Evolutionary conservation across 2,888 invertebrate genomes (phyloP).

Genomic region (Caenorhabditis sp.): DNA sequence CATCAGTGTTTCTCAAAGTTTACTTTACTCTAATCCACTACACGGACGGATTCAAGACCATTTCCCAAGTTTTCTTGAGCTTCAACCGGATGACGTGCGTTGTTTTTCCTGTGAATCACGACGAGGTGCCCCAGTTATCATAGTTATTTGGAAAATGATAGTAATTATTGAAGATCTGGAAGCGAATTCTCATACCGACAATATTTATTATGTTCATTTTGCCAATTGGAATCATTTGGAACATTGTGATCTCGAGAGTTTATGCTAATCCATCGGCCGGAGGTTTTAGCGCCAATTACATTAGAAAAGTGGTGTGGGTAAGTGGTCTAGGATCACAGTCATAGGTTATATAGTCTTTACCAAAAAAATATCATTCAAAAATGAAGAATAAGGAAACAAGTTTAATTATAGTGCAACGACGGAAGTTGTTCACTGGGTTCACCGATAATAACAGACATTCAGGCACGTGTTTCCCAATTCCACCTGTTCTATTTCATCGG

Average conservation of each 20-base stretch:
- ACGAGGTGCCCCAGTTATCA: neutral
- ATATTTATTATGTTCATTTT: conserved; percentile 9
- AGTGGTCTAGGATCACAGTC: no score
- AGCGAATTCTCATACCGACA: neutral
- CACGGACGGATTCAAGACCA: conserved; percentile 23
- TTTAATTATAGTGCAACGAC: no score
- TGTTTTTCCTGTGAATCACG: conserved; percentile 13
- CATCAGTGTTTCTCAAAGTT: conserved; percentile 23
- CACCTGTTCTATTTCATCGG: conserved; percentile 15
- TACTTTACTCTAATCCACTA: conserved; percentile 22
- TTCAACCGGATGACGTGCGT: conserved; percentile 41
- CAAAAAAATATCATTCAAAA: no score
- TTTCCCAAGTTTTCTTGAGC: conserved; percentile 35
- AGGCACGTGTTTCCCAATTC: conserved; percentile 27
- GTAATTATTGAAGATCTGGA: conserved; percentile 20
- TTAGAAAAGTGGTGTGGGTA: no score
- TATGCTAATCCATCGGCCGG: conserved; percentile 35
- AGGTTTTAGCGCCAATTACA: no score
- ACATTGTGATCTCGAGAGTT: conserved; percentile 23
- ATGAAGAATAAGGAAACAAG: no score
- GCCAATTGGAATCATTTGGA: conserved; percentile 31
- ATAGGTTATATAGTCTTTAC: no score
- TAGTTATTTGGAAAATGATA: neutral
- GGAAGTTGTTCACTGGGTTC: no score
- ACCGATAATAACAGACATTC: neutral